A percentile compares a stretch with the other conserved stretches of the same genome.
Evolutionary conservation across 2,888 invertebrate genomes (phyloP).

Genomic region (Drosophila vallismaia): DNA sequence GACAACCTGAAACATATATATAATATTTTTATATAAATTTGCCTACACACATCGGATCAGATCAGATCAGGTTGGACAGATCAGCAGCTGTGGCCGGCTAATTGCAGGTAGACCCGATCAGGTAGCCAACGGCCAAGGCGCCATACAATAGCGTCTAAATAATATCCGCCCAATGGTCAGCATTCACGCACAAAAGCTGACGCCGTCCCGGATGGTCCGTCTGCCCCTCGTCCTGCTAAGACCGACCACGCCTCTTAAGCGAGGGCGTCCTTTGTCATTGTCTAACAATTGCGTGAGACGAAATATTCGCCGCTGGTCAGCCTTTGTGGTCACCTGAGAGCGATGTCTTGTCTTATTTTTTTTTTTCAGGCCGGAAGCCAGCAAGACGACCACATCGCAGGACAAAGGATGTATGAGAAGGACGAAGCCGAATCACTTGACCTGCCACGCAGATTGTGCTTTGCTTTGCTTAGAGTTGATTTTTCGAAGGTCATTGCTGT

Average conservation of each 20-base stretch:
- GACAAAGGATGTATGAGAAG: conserved; percentile 15
- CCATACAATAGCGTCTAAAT: conserved; percentile 81
- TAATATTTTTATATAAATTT: not conserved
- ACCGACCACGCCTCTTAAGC: not conserved
- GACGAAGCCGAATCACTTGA: conserved; percentile 22
- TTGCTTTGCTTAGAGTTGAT: conserved; percentile 35
- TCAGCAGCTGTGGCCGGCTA: conserved; percentile 52
- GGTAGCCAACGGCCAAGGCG: conserved; percentile 62
- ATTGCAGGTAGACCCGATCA: conserved; percentile 59
- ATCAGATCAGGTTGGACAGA: conserved; percentile 7
- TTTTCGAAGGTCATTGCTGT: conserved; percentile 31
- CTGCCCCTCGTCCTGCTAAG: conserved; percentile 13
- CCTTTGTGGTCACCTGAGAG: conserved; percentile 73
- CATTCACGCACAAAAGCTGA: conserved; percentile 47
- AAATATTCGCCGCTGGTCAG: conserved; percentile 44
- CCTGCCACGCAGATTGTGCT: conserved; percentile 29
- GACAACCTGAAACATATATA: too few species aligned
- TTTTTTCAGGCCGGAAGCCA: conserved; percentile 62
- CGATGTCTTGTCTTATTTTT: not conserved
- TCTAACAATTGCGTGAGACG: conserved; percentile 72
- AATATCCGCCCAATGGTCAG: conserved; percentile 80
- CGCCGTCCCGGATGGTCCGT: conserved; percentile 50
- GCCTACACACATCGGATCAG: conserved; percentile 9
- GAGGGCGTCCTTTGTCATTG: conserved; percentile 54
- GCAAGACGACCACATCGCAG: conserved; percentile 58